phyloP scores from a whole-genome alignment of 2,113 vertebrate genomes.

The Empidonax alnorum region DNA sequence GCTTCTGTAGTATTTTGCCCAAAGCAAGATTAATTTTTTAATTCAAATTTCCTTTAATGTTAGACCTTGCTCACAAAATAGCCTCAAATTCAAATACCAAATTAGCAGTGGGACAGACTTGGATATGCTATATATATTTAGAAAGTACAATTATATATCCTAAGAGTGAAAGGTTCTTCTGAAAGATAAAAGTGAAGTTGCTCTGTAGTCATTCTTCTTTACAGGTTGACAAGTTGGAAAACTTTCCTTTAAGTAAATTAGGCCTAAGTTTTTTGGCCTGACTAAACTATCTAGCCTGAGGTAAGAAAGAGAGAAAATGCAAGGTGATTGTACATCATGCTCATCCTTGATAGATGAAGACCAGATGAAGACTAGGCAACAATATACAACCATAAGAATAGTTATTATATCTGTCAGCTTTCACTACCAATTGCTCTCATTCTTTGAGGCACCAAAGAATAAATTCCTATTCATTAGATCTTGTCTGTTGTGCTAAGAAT shows the following conservation, averaged over 20 bases:
- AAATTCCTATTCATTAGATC: background rate
- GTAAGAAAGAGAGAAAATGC: background rate
- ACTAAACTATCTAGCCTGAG: background rate
- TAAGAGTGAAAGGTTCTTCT: background rate
- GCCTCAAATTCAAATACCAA: background rate
- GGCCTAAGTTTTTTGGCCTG: background rate
- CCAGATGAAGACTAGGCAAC: background rate
- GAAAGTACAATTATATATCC: background rate
- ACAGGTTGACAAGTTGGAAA: background rate
- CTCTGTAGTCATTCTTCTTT: background rate
- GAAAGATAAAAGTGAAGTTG: background rate
- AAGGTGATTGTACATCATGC: background rate
- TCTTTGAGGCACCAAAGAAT: background rate
- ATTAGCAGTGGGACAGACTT: background rate
- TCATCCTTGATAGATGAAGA: background rate
- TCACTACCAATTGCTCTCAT: conserved; percentile 14
- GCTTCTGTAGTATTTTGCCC: background rate
- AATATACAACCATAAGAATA: background rate
- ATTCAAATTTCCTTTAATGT: conserved; percentile 34
- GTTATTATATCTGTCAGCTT: background rate
- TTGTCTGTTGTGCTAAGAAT: background rate
- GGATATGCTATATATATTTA: background rate
- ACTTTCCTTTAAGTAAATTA: background rate
- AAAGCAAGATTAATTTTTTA: conserved; percentile 38
- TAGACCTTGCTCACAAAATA: conserved; percentile 6